Evolutionary conservation across 2,113 vertebrate genomes (phyloP).

Genomic region (Limanda limanda): DNA sequence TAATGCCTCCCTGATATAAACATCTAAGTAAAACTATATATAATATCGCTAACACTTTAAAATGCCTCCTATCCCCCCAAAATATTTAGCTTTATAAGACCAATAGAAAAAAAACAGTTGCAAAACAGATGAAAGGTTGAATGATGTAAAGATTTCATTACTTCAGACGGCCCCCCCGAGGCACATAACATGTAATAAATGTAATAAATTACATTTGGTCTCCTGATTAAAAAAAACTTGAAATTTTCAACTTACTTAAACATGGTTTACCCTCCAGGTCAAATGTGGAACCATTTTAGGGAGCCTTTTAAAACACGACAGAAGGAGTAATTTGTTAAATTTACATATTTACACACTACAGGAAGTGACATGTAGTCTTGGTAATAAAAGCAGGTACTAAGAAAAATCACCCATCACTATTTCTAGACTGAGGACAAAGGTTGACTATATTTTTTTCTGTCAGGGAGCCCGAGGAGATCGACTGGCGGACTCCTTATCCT

Average conservation of each 20-base stretch:
- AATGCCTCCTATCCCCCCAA: neutral
- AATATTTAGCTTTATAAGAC: neutral
- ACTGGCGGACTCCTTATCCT: no score
- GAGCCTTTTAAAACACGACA: neutral
- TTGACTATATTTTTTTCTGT: no score
- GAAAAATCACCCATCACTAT: no score
- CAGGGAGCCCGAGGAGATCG: no score
- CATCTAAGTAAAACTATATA: neutral
- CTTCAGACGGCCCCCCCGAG: neutral
- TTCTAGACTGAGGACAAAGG: no score
- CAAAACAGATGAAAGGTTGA: neutral
- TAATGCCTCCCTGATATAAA: neutral
- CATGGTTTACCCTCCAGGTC: neutral
- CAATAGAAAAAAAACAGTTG: neutral
- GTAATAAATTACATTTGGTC: neutral
- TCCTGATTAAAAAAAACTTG: neutral
- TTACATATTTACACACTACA: neutral
- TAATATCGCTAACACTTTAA: neutral
- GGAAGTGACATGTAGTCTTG: neutral
- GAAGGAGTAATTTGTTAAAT: neutral
- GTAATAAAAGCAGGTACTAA: no score
- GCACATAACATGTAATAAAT: conserved; percentile 1
- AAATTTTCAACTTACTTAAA: neutral
- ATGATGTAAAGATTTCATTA: neutral
- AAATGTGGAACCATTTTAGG: neutral